Percentiles rank a stretch among this genome's conserved stretches.
These are phyloP conservation scores for Loriculus beryllinus DNA, from an alignment of 2,797 vertebrate genomes.

Conservation along the genomic window DNA sequence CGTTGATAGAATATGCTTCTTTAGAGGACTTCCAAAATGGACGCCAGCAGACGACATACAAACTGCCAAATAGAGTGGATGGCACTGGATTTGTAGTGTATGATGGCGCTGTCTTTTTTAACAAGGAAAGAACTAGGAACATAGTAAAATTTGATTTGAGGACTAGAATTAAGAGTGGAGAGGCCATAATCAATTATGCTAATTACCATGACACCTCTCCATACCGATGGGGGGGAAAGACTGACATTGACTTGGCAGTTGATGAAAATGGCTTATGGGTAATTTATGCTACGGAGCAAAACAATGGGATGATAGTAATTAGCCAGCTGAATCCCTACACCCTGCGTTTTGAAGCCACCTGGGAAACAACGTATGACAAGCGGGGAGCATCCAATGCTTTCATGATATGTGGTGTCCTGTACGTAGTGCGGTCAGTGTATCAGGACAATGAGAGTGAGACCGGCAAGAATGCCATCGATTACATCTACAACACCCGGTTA, in stretches of 20 bases:
- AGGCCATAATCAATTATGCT: slow-evolving; percentile 98
- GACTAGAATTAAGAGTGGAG: slow-evolving; percentile 98
- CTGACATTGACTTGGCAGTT: slow-evolving; percentile 96
- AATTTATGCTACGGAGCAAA: slow-evolving; percentile 97
- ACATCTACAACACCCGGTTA: slow-evolving; percentile 94
- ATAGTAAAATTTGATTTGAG: slow-evolving; percentile 99
- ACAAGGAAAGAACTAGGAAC: slow-evolving; percentile 98
- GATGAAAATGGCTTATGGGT: slow-evolving; percentile 99
- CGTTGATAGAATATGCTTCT: slow-evolving; percentile 94
- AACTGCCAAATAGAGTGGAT: slow-evolving; percentile 95
- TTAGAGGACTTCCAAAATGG: slow-evolving; percentile 95
- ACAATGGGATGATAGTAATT: slow-evolving; percentile 98
- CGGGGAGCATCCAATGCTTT: slow-evolving; percentile 98
- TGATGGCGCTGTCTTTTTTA: slow-evolving; percentile 98
- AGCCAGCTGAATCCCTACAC: slow-evolving; percentile 98
- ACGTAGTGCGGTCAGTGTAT: slow-evolving; percentile 95
- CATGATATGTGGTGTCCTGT: slow-evolving; percentile 98
- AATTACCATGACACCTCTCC: slow-evolving; percentile 99
- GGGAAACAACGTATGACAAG: slow-evolving; percentile 96
- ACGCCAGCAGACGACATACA: slow-evolving; percentile 94
- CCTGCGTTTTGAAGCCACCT: slow-evolving; percentile 94
- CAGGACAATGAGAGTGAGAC: slow-evolving; percentile 98
- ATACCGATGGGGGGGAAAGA: slow-evolving; percentile 98
- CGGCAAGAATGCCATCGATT: slow-evolving; percentile 94
- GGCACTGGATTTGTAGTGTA: slow-evolving; percentile 99